Percentiles rank a stretch among this genome's conserved stretches.
These are phyloP conservation scores for Paracanthobrama guichenoti DNA, from an alignment of 2,113 vertebrate species.

Conservation along the genomic window DNA sequence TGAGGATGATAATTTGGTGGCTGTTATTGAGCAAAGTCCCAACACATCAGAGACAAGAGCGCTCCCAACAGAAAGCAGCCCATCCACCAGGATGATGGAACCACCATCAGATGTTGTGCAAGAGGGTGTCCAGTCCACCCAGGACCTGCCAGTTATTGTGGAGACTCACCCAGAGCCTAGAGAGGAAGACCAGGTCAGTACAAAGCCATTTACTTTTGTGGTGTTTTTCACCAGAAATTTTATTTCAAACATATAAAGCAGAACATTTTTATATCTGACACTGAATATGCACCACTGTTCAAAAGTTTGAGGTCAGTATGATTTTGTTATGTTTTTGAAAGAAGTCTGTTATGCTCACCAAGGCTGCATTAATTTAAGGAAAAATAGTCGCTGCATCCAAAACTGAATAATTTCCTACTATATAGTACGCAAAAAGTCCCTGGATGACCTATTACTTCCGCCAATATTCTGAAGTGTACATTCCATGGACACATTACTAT, in stretches of 20 bases:
- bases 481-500: no score
- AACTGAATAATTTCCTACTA: no score
- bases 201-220: background rate
- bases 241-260: background rate
- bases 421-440: no score
- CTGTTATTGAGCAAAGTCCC: conserved; percentile 67
- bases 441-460: no score
- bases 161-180: conserved; percentile 70
- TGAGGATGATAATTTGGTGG: conserved; percentile 73
- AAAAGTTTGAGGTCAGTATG: no score
- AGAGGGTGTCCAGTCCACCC: conserved; percentile 43
- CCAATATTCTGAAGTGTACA: no score
- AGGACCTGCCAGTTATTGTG: conserved; percentile 64
- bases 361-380: background rate
- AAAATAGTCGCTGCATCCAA: no score
- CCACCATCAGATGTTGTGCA: conserved; percentile 59
- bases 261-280: background rate
- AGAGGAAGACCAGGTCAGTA: conserved; percentile 68
- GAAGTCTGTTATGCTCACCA: background rate
- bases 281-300: background rate
- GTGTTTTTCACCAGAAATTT: conserved; percentile 2
- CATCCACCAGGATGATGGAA: conserved; percentile 71
- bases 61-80: conserved; percentile 60
- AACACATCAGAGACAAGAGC: conserved; percentile 68
- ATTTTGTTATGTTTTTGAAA: no score